Conservation (phyloP, 1,140 invertebrate species). For the Caenorhabditis briggsae region DNA sequence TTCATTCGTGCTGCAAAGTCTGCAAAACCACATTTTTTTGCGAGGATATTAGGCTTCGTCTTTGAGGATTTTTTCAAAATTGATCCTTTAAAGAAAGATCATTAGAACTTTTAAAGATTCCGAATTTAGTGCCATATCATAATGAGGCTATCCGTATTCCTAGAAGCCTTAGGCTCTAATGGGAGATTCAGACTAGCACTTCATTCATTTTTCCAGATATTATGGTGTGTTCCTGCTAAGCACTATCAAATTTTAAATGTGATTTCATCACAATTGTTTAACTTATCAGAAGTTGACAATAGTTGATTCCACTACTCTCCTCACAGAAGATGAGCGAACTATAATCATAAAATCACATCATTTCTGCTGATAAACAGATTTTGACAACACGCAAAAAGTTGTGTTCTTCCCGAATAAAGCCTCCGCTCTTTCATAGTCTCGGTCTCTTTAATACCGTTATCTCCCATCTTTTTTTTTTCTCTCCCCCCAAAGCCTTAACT, state of each 20-base stretch:
- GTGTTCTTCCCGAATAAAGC: not conserved
- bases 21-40: too few species aligned
- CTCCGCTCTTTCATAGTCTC: not conserved
- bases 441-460: conserved; percentile 13
- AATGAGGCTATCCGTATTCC: not conserved
- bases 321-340: not conserved
- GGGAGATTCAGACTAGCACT: not conserved
- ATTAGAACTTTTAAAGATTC: not conserved
- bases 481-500: not conserved
- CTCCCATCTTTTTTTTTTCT: not conserved
- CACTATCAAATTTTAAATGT: too few species aligned
- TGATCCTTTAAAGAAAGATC: not conserved
- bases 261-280: not conserved
- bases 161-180: conserved; percentile 7
- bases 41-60: too few species aligned
- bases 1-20: not conserved
- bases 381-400: not conserved
- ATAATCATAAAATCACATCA: conserved; percentile 11
- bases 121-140: conserved; percentile 5
- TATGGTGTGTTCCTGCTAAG: too few species aligned
- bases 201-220: too few species aligned
- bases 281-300: not conserved
- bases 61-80: too few species aligned
- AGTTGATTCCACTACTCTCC: not conserved
- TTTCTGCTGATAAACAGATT: conserved; percentile 41